phyloP scores from a whole-genome alignment of 2,888 invertebrate species.

The Tetanocera ferruginea region DNA sequence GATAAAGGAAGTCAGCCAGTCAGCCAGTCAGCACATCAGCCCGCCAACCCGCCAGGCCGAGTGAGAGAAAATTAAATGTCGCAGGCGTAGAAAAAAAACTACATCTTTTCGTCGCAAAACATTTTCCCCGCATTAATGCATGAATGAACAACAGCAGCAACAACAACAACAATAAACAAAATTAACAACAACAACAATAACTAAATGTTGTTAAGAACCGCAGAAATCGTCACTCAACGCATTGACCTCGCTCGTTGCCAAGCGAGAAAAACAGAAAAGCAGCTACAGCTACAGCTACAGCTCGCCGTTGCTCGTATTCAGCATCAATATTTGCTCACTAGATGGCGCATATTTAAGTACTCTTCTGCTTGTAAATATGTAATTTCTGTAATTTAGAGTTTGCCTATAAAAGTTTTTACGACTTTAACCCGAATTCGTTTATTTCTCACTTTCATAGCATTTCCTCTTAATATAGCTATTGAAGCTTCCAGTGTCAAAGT shows the following conservation, averaged over 20 bases:
- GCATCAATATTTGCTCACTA: no score
- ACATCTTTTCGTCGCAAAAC: not conserved
- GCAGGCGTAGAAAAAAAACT: not conserved
- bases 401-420: no score
- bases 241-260: conserved; percentile 3
- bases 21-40: not conserved
- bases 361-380: no score
- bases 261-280: not conserved
- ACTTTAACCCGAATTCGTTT: not conserved
- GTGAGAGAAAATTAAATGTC: conserved; percentile 6
- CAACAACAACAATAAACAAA: not conserved
- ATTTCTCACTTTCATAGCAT: no score
- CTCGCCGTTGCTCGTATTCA: no score
- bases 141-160: not conserved
- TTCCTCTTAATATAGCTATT: not conserved
- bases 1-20: not conserved
- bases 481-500: not conserved
- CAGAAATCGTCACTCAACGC: not conserved
- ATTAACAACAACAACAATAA: not conserved
- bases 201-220: not conserved
- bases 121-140: conserved; percentile 10
- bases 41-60: not conserved
- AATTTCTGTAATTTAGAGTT: no score
- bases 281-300: no score
- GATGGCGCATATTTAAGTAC: no score